Evolutionary conservation across 2,797 vertebrate species (phyloP).

Genomic region (Urocyon cinereoargenteus): DNA sequence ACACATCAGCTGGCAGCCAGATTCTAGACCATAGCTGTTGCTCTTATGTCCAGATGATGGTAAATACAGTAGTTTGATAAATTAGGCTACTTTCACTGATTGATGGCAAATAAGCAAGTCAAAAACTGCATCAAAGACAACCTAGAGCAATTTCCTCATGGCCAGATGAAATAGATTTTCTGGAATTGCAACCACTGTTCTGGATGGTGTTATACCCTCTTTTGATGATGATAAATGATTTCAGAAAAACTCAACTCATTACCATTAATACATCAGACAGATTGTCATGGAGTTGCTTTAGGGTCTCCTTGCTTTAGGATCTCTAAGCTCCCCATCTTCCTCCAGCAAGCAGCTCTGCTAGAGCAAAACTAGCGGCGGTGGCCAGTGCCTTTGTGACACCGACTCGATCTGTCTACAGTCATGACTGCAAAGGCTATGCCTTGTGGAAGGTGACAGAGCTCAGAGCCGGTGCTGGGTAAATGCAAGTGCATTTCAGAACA

Average conservation of each 20-base stretch:
- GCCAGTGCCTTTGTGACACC: fast-evolving
- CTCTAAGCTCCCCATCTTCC: fast-evolving
- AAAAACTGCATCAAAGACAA: background rate
- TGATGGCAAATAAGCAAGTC: background rate
- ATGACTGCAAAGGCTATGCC: fast-evolving
- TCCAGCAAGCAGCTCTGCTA: fast-evolving
- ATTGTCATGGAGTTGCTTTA: background rate
- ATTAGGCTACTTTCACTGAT: background rate
- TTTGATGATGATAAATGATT: background rate
- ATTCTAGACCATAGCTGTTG: fast-evolving
- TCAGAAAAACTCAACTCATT: background rate
- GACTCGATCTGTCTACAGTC: fast-evolving
- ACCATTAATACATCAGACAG: background rate
- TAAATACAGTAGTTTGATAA: fast-evolving
- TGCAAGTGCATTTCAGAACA: fast-evolving
- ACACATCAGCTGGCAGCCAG: fast-evolving
- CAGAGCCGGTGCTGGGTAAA: fast-evolving
- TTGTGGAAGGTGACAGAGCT: background rate
- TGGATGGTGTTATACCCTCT: background rate
- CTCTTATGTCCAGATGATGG: too few relatives aligned
- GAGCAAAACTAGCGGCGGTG: fast-evolving
- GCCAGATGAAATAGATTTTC: background rate
- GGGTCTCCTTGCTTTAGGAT: background rate
- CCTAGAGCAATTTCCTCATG: fast-evolving
- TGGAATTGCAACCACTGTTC: background rate